Conservation (phyloP, 1,140 invertebrate genomes). For the Drosophila kurseongensis region DNA sequence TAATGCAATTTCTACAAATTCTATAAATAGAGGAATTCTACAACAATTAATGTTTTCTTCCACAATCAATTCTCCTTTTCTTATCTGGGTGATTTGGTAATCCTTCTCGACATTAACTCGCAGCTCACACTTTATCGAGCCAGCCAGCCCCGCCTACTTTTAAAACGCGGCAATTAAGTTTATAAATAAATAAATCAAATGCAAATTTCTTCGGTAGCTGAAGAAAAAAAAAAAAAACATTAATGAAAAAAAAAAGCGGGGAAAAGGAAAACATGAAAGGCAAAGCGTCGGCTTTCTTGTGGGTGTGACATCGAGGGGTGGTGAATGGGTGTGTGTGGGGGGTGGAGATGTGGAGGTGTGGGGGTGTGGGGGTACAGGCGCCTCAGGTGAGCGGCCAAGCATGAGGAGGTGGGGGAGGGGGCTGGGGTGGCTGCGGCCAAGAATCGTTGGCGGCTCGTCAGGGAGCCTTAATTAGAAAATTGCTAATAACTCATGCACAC, state of each 20-base stretch:
- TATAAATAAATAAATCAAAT: conserved; percentile 81
- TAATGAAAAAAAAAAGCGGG: conserved; percentile 9
- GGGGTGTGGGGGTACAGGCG: conserved; percentile 3
- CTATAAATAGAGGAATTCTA: neutral
- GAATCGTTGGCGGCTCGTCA: conserved; percentile 54
- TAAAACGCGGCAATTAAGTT: conserved; percentile 61
- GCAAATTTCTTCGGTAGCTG: conserved; percentile 27
- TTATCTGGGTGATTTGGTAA: conserved; percentile 14
- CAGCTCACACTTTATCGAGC: conserved; percentile 16
- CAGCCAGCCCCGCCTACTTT: neutral
- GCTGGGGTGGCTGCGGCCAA: neutral
- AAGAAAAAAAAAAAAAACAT: conserved; percentile 11
- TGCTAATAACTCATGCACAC: conserved; percentile 83
- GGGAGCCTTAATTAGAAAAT: conserved; percentile 80
- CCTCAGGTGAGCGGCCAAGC: conserved; percentile 77
- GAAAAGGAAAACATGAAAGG: conserved; percentile 41
- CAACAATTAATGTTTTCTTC: neutral
- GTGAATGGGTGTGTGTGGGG: too few relatives aligned
- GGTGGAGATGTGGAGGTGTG: neutral
- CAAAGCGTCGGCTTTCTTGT: conserved; percentile 46
- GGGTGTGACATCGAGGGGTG: conserved; percentile 61
- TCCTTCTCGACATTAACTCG: conserved; percentile 3
- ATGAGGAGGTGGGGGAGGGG: conserved; percentile 28
- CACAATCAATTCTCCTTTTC: neutral
- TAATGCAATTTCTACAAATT: too few relatives aligned